These are phyloP conservation scores for Ictalurus furcatus DNA, from an alignment of 2,113 vertebrate species.

Conservation along the genomic window DNA sequence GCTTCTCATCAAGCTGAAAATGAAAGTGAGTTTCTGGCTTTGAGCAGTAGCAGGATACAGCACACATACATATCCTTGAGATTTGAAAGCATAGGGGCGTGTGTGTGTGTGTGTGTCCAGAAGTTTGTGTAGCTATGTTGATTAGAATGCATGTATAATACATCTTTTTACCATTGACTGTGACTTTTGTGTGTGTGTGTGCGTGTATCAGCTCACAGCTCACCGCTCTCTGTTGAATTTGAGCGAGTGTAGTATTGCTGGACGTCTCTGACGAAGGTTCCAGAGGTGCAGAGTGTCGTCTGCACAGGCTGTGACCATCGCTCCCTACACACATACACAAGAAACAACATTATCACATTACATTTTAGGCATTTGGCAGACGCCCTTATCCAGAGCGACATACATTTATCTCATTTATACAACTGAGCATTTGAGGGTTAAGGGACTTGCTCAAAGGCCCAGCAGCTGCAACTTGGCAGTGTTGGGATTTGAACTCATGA, in stretches of 20 bases:
- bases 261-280: constrained; percentile 95
- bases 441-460: no score
- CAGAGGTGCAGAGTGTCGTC: constrained; percentile 96
- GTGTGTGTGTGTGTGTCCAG: constrained; percentile 47
- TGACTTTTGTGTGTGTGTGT: constrained; percentile 18
- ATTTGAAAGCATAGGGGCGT: background rate
- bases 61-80: background rate
- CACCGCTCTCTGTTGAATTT: constrained; percentile 98
- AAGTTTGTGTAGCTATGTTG: no score
- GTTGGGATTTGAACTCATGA: no score
- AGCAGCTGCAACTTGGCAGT: no score
- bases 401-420: no score
- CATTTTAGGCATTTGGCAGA: no score
- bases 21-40: constrained; percentile 15
- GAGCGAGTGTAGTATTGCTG: constrained; percentile 89
- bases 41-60: background rate
- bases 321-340: constrained; percentile 78
- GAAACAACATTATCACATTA: background rate
- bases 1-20: background rate
- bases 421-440: no score
- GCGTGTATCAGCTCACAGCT: constrained; percentile 47
- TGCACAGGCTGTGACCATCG: constrained; percentile 91
- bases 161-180: background rate
- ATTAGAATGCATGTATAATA: no score
- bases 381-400: no score